Conservation (phyloP, 2,888 invertebrate genomes). For the Malacosoma neustria region DNA sequence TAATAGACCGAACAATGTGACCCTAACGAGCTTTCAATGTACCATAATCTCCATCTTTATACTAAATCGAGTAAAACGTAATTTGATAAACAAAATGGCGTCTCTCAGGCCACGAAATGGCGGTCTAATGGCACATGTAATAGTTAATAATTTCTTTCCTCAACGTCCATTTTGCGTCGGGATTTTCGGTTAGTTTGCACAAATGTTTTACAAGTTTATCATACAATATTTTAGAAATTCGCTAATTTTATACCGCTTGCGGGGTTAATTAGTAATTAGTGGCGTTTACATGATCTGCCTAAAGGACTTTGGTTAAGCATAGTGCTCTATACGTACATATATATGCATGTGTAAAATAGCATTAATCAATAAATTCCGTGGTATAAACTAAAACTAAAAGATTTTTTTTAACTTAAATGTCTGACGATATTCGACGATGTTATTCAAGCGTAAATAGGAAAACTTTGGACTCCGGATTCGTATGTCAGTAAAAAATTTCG, state of each 20-base stretch:
- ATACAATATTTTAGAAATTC: background rate
- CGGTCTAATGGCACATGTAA: constrained; percentile 45
- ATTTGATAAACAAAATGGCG: constrained; percentile 41
- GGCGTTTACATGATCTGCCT: background rate
- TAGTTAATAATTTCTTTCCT: constrained; percentile 35
- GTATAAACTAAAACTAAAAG: too few species aligned
- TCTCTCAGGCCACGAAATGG: constrained; percentile 29
- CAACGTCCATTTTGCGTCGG: constrained; percentile 1
- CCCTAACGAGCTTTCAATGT: background rate
- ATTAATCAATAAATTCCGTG: too few species aligned
- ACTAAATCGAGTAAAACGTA: constrained; percentile 42
- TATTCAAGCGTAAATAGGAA: too few species aligned
- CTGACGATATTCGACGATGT: too few species aligned
- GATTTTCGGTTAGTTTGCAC: constrained; percentile 8
- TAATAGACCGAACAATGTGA: background rate
- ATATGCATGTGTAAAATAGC: too few species aligned
- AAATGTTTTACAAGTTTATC: background rate
- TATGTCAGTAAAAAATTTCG: background rate
- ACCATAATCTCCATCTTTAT: constrained; percentile 14
- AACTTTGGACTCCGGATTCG: too few species aligned
- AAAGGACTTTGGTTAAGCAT: background rate
- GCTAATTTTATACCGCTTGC: background rate
- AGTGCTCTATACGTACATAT: background rate
- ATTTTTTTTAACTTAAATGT: too few species aligned
- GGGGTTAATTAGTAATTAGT: background rate